Conservation (phyloP, 2,888 invertebrate species). For the Phaedon cochleariae region DNA sequence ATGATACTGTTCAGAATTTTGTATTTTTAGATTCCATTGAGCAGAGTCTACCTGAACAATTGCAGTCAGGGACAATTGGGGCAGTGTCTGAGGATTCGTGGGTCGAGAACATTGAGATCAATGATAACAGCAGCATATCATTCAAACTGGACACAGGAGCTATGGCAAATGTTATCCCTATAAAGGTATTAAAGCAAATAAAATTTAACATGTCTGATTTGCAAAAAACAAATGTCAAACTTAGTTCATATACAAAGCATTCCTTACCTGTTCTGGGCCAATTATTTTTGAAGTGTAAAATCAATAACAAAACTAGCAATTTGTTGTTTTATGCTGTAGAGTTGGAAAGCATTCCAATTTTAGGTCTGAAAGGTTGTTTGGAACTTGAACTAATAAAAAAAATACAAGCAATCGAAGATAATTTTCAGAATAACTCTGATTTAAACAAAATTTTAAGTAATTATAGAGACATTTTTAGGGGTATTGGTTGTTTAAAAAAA, state of each 20-base stretch:
- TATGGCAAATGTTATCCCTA: constrained; percentile 25
- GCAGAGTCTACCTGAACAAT: too few species aligned
- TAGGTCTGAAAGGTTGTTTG: constrained; percentile 24
- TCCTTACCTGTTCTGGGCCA: constrained; percentile 20
- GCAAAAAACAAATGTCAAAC: constrained; percentile 21
- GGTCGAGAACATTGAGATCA: not conserved
- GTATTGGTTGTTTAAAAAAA: constrained; percentile 35
- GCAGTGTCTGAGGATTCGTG: not conserved
- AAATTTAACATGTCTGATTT: too few species aligned
- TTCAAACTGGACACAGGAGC: constrained; percentile 33
- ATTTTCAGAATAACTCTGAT: not conserved
- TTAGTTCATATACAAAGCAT: constrained; percentile 28
- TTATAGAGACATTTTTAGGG: constrained; percentile 33
- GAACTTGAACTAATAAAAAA: constrained; percentile 26
- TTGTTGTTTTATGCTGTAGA: constrained; percentile 29
- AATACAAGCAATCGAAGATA: constrained; percentile 16
- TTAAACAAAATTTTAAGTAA: constrained; percentile 24
- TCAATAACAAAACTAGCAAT: constrained; percentile 1
- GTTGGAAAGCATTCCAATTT: constrained; percentile 14
- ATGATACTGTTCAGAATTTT: not conserved
- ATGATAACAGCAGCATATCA: not conserved
- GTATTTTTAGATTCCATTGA: not conserved
- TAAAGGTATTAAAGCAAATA: constrained; percentile 6
- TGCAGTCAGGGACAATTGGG: too few species aligned
- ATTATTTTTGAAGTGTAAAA: constrained; percentile 25